Percentiles rank a stretch among this genome's conserved stretches.
These are phyloP conservation scores for Leucoraja ocellata DNA, from an alignment of 2,797 vertebrate genomes.

Conservation along the genomic window DNA sequence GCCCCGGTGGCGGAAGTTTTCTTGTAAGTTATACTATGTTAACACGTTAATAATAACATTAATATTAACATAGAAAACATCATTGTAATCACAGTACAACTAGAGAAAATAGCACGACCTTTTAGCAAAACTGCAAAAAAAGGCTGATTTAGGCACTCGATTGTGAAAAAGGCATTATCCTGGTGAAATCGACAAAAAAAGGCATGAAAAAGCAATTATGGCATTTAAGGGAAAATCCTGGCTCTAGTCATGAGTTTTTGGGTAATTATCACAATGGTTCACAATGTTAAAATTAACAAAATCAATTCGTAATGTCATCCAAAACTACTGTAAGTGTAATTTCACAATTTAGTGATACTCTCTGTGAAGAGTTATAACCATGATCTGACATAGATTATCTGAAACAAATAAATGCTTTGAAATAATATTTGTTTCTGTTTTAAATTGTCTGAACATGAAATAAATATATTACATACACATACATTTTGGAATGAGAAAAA, in stretches of 20 bases:
- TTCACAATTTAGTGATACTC: background rate
- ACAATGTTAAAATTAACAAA: background rate
- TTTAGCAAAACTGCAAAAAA: too few relatives aligned
- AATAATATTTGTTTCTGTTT: background rate
- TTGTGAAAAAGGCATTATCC: too few relatives aligned
- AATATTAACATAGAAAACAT: too few relatives aligned
- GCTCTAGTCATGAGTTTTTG: background rate
- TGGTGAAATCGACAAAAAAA: too few relatives aligned
- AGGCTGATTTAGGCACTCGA: too few relatives aligned
- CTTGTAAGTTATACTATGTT: too few relatives aligned
- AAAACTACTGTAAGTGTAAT: background rate
- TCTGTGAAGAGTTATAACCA: background rate
- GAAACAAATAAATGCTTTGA: background rate
- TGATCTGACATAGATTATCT: background rate
- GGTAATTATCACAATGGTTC: background rate
- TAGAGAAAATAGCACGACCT: too few relatives aligned
- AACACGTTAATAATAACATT: too few relatives aligned
- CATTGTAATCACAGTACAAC: too few relatives aligned
- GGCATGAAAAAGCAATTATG: too few relatives aligned
- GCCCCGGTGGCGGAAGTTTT: too few relatives aligned
- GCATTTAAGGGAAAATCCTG: too few relatives aligned
- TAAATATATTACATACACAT: background rate
- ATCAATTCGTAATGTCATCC: background rate
- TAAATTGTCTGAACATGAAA: background rate
- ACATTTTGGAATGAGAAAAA: background rate